These are phyloP conservation scores for Dromius quadrimaculatus DNA, from an alignment of 2,888 invertebrate species.

Conservation along the genomic window DNA sequence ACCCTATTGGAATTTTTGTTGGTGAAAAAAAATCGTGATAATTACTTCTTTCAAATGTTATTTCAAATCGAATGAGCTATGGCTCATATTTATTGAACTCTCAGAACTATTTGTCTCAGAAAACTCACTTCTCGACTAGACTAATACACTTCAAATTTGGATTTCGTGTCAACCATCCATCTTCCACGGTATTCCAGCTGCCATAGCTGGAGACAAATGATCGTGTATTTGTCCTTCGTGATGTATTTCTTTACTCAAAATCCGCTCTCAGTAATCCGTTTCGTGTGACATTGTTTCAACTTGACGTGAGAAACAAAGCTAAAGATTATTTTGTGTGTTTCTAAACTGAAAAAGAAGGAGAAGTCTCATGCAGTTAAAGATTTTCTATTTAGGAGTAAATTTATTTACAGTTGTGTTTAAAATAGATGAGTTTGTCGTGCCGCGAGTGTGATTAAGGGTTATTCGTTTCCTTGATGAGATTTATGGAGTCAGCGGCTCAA, in stretches of 20 bases:
- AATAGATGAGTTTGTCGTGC: slow-evolving; percentile 5
- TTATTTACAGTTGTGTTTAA: slow-evolving; percentile 2
- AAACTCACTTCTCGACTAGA: too few relatives aligned
- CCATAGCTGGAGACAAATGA: slow-evolving; percentile 18
- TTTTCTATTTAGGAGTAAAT: slow-evolving; percentile 15
- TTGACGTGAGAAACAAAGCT: slow-evolving; percentile 23
- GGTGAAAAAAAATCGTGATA: too few relatives aligned
- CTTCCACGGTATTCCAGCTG: neutral
- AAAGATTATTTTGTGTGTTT: slow-evolving; percentile 16
- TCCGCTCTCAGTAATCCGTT: slow-evolving; percentile 15
- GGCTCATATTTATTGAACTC: too few relatives aligned
- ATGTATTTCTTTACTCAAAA: slow-evolving; percentile 16
- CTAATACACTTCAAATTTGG: slow-evolving; percentile 1
- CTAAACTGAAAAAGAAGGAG: neutral
- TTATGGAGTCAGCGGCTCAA: too few relatives aligned
- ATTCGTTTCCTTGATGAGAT: too few relatives aligned
- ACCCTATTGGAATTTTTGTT: too few relatives aligned
- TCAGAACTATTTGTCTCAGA: too few relatives aligned
- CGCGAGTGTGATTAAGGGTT: slow-evolving; percentile 1
- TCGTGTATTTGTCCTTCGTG: neutral
- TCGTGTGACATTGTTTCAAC: slow-evolving; percentile 24
- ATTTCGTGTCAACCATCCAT: neutral
- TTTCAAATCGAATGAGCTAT: too few relatives aligned
- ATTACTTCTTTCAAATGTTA: too few relatives aligned
- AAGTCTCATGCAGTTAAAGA: slow-evolving; percentile 8